Conservation (phyloP, 2,113 vertebrate genomes). For the Zosterops lateralis region DNA sequence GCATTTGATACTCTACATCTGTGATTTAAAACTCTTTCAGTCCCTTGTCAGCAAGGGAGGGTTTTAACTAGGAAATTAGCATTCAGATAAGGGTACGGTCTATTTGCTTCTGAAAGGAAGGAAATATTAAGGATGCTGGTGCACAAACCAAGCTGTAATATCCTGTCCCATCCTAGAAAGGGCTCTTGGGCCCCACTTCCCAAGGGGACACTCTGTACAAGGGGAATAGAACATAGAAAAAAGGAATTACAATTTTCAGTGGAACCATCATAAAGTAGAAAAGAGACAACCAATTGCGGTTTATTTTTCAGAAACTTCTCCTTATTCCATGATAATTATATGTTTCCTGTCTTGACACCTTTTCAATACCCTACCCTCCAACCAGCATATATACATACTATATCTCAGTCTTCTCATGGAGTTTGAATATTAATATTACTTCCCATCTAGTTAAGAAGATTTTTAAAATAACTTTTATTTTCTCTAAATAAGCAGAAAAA, state of each 20-base stretch:
- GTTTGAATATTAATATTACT: not conserved
- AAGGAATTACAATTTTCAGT: slow-evolving; percentile 32
- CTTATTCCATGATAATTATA: slow-evolving; percentile 8
- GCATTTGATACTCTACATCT: slow-evolving; percentile 95
- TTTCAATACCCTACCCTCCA: not conserved
- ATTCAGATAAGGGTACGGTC: slow-evolving; percentile 94
- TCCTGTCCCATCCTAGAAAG: slow-evolving; percentile 79
- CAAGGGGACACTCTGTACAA: slow-evolving; percentile 2
- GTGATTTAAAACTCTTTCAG: slow-evolving; percentile 90
- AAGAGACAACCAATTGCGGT: not conserved
- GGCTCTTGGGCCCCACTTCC: slow-evolving; percentile 61
- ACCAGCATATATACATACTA: not conserved
- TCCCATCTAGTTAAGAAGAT: not conserved
- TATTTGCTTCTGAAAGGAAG: slow-evolving; percentile 87
- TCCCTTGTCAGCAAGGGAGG: slow-evolving; percentile 87
- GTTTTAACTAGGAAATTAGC: slow-evolving; percentile 97
- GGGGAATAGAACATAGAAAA: slow-evolving; percentile 43
- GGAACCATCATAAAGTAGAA: not conserved
- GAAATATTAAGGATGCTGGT: slow-evolving; percentile 86
- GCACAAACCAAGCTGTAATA: slow-evolving; percentile 81
- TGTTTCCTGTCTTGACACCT: not conserved
- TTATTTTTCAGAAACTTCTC: slow-evolving; percentile 26
- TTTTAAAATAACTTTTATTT: slow-evolving; percentile 10
- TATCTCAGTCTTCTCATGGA: slow-evolving; percentile 2
- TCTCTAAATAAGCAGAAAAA: slow-evolving; percentile 44